phyloP scores from a whole-genome alignment of 1,140 invertebrate species.

The Fopius arisanus region DNA sequence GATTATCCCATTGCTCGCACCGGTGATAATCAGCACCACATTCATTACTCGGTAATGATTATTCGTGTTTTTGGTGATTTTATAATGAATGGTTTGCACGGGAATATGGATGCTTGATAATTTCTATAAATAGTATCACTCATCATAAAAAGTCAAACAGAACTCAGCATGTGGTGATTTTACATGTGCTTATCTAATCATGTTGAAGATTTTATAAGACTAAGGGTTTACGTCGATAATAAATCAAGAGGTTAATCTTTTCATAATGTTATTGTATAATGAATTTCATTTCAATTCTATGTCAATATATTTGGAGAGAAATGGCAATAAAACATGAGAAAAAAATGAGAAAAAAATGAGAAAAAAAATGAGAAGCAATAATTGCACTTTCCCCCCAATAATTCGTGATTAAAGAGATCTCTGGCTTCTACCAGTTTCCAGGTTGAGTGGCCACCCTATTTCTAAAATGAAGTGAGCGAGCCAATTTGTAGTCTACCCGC shows the following conservation, averaged over 20 bases:
- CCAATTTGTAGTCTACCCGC: constrained; percentile 66
- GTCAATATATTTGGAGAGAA: too few species aligned
- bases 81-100: neutral
- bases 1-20: neutral
- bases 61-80: neutral
- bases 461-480: constrained; percentile 67
- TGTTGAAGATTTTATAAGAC: neutral
- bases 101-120: neutral
- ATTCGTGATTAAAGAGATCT: neutral
- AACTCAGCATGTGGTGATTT: neutral
- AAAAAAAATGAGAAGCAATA: too few species aligned
- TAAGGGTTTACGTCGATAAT: too few species aligned
- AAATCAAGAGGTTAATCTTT: neutral
- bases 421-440: neutral
- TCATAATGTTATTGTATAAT: too few species aligned
- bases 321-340: too few species aligned
- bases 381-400: neutral
- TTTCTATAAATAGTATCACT: neutral
- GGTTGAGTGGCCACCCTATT: constrained; percentile 36
- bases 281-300: too few species aligned
- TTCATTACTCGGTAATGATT: neutral
- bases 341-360: too few species aligned
- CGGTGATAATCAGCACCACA: neutral
- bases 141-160: neutral
- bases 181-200: constrained; percentile 18